Evolutionary conservation across 2,797 vertebrate genomes (phyloP).

Genomic region (Helostoma temminkii): DNA sequence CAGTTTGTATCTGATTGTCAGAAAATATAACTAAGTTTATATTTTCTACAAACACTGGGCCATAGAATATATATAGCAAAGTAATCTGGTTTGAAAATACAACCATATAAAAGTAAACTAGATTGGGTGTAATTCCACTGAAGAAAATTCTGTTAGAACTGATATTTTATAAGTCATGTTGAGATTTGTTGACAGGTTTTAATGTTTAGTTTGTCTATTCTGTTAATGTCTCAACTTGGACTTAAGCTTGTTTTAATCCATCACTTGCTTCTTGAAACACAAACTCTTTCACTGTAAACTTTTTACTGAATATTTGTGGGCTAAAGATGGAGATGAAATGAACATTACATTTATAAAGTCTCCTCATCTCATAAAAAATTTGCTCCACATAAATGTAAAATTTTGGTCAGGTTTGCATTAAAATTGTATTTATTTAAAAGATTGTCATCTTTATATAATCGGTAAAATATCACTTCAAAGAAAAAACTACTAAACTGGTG

Average conservation of each 20-base stretch:
- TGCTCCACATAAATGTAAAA: background rate
- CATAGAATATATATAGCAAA: background rate
- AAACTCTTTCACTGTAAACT: background rate
- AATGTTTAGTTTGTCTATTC: background rate
- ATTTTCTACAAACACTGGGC: too few species aligned
- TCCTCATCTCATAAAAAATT: too few species aligned
- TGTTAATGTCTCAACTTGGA: background rate
- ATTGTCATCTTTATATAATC: background rate
- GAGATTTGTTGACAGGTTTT: background rate
- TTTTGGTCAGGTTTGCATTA: background rate
- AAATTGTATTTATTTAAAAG: too few species aligned
- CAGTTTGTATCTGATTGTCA: too few species aligned
- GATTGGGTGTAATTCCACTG: background rate
- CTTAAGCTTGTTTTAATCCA: background rate
- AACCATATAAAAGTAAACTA: background rate
- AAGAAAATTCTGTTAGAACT: background rate
- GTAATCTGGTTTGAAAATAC: background rate
- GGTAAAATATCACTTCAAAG: background rate
- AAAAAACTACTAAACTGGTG: background rate
- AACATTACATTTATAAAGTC: background rate
- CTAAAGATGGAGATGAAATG: background rate
- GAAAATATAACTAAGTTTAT: too few species aligned
- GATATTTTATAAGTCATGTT: background rate
- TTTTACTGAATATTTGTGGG: background rate
- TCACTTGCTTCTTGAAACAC: constrained; percentile 4